Evolutionary conservation across 1,140 invertebrate species (phyloP), one percentile per base, ranked within the genome.

Genomic region (Cataglyphis hispanica): DNA sequence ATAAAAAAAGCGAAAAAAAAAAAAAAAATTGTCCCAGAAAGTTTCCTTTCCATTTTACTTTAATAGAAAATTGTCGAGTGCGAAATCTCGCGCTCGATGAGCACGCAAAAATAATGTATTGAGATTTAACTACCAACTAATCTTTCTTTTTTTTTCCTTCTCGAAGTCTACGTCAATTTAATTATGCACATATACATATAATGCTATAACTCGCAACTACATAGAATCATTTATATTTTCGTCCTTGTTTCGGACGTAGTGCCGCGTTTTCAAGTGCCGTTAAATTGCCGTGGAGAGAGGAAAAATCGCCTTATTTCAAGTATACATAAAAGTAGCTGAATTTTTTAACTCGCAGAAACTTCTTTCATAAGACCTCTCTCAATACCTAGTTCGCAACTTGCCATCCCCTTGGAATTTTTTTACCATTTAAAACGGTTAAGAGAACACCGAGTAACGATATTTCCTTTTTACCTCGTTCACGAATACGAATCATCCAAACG

Each of bases 31-130:
- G 5, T 22, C 46, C 27, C 22, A 13, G 22, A 53, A 22, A 1
- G 46, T 81, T 58, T 10, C 31, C 43, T 16, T 64, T 40, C 13
- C 46, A 40, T 69, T 69, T 63, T 37, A 22, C 31, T 10, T 78
- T 69, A 58, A 81, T 58, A 46, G 50, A 70, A 8, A 37, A 27
- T 10, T 53, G 43, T 6, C n/a, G 27, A 80, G 31, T 53, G 76
- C 31, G 31, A 66, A 78, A 66, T 78, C 11, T 64, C 60, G 25
- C 27, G 13, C 4, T 22, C 8, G n/a, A 8, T 31, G 13, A n/a
- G n/a, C 75, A 5, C 1, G 5, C n/a, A 43, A 16, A 13, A 69
- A 43, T 13, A 66, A 40, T 10, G 43, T 43, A 43, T 43, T 2
- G 16, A 13, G 25, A 5, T 11, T 5, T 22, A 16, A 43, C 40